Percentiles rank a stretch among this genome's conserved stretches.
Evolutionary conservation across 35 echinoderm and acorn worm species (phyloP).

Genomic region (Stichopus chloronotus): DNA sequence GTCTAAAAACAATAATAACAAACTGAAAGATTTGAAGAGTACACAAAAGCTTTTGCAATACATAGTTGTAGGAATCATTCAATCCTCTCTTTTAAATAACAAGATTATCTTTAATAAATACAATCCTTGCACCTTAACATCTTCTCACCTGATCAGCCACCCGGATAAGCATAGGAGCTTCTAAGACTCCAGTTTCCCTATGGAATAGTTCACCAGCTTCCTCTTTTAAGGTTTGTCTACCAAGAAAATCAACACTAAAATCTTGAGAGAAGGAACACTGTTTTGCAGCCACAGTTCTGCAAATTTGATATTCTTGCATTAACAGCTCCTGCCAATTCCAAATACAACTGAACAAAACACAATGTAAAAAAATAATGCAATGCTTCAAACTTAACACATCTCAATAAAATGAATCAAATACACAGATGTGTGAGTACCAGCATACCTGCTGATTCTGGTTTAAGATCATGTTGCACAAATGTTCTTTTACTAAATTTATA

Average conservation of each 20-base stretch:
- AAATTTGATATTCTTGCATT: neutral
- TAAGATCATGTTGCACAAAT: too few relatives aligned
- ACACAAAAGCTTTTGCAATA: neutral
- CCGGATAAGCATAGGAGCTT: slow-evolving; percentile 85
- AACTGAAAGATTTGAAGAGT: neutral
- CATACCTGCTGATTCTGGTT: too few relatives aligned
- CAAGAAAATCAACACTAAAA: slow-evolving; percentile 2
- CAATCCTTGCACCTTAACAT: neutral
- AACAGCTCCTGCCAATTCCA: neutral
- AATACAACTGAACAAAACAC: neutral
- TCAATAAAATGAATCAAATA: too few relatives aligned
- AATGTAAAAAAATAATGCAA: neutral
- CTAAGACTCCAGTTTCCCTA: slow-evolving; percentile 91
- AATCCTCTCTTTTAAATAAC: neutral
- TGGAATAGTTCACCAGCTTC: slow-evolving; percentile 89
- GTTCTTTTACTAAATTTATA: too few relatives aligned
- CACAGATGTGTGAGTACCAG: too few relatives aligned
- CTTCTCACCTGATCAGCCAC: slow-evolving; percentile 67
- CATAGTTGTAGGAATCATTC: too few relatives aligned
- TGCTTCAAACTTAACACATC: too few relatives aligned
- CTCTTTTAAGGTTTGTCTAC: slow-evolving; percentile 75
- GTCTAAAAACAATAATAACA: slow-evolving; percentile 58
- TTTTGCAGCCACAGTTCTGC: neutral
- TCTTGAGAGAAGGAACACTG: neutral
- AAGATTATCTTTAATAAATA: neutral